Evolutionary conservation across 2,797 vertebrate genomes (phyloP).

Genomic region (Mionectes olivaceus): DNA sequence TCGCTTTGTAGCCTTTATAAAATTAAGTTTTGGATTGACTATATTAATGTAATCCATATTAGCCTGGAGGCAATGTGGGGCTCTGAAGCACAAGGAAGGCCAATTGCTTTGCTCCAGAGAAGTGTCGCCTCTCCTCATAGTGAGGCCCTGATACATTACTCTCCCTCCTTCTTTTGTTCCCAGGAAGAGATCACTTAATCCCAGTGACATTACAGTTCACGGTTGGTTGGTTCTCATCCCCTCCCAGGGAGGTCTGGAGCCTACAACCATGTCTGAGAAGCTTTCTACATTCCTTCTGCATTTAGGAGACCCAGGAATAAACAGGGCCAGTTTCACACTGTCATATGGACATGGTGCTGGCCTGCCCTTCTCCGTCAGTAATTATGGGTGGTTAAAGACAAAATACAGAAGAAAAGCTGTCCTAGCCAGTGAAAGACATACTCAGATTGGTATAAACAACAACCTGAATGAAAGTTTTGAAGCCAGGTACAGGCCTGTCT

Average conservation of each 20-base stretch:
- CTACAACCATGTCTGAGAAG: neutral
- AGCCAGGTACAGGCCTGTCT: neutral
- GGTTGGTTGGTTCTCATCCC: neutral
- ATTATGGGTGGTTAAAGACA: neutral
- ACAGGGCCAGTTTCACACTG: neutral
- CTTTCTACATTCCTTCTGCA: neutral
- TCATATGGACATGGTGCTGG: neutral
- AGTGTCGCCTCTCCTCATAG: neutral
- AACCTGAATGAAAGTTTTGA: neutral
- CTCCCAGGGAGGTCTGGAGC: neutral
- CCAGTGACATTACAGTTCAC: accelerated
- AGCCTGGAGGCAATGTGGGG: neutral
- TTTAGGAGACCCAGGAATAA: neutral
- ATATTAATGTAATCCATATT: neutral
- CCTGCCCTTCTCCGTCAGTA: neutral
- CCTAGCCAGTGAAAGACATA: neutral
- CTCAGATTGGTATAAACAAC: neutral
- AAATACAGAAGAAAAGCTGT: neutral
- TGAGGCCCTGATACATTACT: neutral
- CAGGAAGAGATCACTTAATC: neutral
- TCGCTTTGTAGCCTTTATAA: neutral
- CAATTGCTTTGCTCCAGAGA: neutral
- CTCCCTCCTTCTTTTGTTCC: neutral
- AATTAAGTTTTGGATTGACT: neutral
- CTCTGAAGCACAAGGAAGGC: neutral